Evolutionary conservation across 1,140 invertebrate genomes (phyloP).

Genomic region (Myzus persicae): DNA sequence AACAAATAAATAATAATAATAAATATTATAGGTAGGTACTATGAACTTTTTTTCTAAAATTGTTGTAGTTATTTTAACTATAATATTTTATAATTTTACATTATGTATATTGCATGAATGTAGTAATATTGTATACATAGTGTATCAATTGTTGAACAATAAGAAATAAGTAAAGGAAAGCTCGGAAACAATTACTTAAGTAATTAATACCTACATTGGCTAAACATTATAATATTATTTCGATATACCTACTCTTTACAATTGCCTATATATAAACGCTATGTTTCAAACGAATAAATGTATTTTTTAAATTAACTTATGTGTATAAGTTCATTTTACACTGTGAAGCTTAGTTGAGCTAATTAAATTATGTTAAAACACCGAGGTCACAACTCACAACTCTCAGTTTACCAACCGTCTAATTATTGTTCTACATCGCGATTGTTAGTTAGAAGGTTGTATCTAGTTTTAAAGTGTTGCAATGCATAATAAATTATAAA

Average conservation of each 20-base stretch:
- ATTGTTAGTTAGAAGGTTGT: conserved; percentile 40
- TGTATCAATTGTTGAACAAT: neutral
- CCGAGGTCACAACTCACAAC: conserved; percentile 24
- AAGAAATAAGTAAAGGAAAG: neutral
- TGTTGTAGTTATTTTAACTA: too few relatives aligned
- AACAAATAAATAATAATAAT: too few relatives aligned
- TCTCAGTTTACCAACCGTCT: conserved; percentile 33
- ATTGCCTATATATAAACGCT: neutral
- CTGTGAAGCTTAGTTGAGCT: neutral
- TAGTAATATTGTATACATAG: neutral
- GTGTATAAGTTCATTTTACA: neutral
- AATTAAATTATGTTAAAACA: conserved; percentile 43
- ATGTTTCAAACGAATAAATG: neutral
- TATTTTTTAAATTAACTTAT: neutral
- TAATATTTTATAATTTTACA: too few relatives aligned
- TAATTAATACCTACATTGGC: neutral
- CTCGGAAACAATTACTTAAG: neutral
- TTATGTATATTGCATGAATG: too few relatives aligned
- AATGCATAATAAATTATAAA: conserved; percentile 18
- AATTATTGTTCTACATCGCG: conserved; percentile 44
- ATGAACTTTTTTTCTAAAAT: neutral
- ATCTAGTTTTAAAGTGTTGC: conserved; percentile 11
- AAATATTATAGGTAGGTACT: too few relatives aligned
- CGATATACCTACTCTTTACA: neutral
- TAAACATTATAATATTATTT: too few relatives aligned